These are phyloP conservation scores for Himalopsyche phryganea DNA, from an alignment of 1,140 invertebrate species.

Conservation along the genomic window DNA sequence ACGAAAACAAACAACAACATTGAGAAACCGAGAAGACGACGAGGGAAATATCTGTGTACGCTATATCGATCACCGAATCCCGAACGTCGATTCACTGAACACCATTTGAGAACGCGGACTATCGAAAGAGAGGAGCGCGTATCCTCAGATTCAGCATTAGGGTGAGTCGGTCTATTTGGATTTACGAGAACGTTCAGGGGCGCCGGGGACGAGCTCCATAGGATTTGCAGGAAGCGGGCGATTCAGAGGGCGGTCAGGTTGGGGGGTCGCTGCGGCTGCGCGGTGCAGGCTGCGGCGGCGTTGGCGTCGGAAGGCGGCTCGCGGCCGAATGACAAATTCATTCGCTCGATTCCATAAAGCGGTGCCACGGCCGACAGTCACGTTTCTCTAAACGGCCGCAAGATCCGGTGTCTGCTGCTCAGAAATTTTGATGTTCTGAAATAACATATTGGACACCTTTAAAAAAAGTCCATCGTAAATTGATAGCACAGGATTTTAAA, in stretches of 20 bases:
- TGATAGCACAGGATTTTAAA: too few species aligned
- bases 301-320: constrained; percentile 51
- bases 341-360: constrained; percentile 33
- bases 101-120: too few species aligned
- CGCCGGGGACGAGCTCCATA: background rate
- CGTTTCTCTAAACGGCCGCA: constrained; percentile 91
- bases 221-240: constrained; percentile 4
- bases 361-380: constrained; percentile 59
- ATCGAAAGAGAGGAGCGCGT: too few species aligned
- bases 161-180: too few species aligned
- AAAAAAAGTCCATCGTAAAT: background rate
- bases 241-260: background rate
- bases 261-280: constrained; percentile 11
- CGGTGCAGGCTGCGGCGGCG: too few species aligned
- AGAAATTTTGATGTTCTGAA: constrained; percentile 90
- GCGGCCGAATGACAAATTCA: constrained; percentile 50
- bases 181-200: too few species aligned
- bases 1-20: too few species aligned
- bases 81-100: too few species aligned
- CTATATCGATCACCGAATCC: too few species aligned
- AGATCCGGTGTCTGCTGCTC: constrained; percentile 92
- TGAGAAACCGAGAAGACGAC: too few species aligned
- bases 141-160: too few species aligned
- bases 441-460: constrained; percentile 22
- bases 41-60: too few species aligned